Evolutionary conservation across 1,140 invertebrate species (phyloP).

Genomic region (Drosophila burlai): DNA sequence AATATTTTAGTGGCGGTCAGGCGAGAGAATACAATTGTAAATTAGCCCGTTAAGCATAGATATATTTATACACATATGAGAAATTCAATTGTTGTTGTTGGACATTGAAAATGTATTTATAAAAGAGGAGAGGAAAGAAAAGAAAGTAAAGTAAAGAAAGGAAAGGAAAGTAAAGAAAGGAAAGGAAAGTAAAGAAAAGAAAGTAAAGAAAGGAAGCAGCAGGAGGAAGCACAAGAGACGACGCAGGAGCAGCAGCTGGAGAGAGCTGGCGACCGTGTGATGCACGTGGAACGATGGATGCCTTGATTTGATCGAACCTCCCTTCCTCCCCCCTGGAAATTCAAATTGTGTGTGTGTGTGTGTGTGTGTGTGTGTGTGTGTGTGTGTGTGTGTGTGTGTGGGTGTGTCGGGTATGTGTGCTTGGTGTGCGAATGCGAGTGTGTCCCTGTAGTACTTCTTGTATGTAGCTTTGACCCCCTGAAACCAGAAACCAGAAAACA

Average conservation of each 20-base stretch:
- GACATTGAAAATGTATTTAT: constrained; percentile 89
- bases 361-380: constrained; percentile 17
- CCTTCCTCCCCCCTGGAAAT: background rate
- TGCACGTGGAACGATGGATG: constrained; percentile 26
- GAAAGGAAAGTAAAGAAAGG: background rate
- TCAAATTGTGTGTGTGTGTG: constrained; percentile 21
- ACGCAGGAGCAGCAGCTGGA: background rate
- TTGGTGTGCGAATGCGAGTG: constrained; percentile 8
- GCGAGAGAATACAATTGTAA: constrained; percentile 63
- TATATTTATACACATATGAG: constrained; percentile 62
- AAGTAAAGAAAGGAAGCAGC: constrained; percentile 1
- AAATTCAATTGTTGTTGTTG: constrained; percentile 84
- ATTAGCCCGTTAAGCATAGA: constrained; percentile 70
- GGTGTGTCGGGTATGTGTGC: background rate
- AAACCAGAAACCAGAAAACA: background rate
- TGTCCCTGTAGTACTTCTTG: constrained; percentile 33
- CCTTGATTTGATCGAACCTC: constrained; percentile 44
- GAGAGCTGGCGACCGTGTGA: constrained; percentile 19
- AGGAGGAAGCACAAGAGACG: background rate
- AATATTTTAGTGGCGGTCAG: constrained; percentile 37
- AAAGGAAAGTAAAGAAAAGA: background rate
- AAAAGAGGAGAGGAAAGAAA: background rate
- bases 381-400: too few species aligned
- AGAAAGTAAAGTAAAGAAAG: background rate
- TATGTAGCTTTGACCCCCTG: constrained; percentile 44